phyloP scores from a whole-genome alignment of 2,797 vertebrate species.

The Tachyglossus aculeatus region DNA sequence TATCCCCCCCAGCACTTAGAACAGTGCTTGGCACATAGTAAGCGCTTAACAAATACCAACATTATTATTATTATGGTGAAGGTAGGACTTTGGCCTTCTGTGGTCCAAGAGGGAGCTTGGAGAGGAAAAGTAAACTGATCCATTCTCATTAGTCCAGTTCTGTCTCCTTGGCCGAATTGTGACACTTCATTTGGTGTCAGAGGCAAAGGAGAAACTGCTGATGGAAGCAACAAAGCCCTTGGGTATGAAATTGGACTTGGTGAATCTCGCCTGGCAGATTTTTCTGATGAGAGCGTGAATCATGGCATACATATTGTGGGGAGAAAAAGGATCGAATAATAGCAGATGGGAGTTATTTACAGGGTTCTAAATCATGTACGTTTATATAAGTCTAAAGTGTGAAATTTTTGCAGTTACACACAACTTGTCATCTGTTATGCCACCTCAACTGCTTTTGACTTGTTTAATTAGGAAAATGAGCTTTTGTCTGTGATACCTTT shows the following conservation, averaged over 20 bases:
- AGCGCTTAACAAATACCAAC: no score
- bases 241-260: conserved; percentile 14
- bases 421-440: conserved; percentile 4
- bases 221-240: background rate
- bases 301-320: background rate
- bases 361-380: background rate
- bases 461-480: conserved; percentile 20
- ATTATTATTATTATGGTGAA: no score
- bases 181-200: conserved; percentile 2
- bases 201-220: background rate
- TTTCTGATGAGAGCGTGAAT: conserved; percentile 8
- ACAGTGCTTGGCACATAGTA: no score
- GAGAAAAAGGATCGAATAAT: background rate
- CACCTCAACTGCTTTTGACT: background rate
- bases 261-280: conserved; percentile 6
- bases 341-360: conserved; percentile 10
- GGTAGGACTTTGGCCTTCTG: no score
- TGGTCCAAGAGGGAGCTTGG: no score
- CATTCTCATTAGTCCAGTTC: no score
- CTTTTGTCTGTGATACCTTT: conserved; percentile 13
- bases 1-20: no score
- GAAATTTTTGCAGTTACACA: background rate
- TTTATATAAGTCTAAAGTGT: conserved; percentile 1
- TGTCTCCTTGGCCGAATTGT: background rate
- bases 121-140: no score